Conservation (phyloP, 2,888 invertebrate genomes). For the Pomacea canaliculata region DNA sequence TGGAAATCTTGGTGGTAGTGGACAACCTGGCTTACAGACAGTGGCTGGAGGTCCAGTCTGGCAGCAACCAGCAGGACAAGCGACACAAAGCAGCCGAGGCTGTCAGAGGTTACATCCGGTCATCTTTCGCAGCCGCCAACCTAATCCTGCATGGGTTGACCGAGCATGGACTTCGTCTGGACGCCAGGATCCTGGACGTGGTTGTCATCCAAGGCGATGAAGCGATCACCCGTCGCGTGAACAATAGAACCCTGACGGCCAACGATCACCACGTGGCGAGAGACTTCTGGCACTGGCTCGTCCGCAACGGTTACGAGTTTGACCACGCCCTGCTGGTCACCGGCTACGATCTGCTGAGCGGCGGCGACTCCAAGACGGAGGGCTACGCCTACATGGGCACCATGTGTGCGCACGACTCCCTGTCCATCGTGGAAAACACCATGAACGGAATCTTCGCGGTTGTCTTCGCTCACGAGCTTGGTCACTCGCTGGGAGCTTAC, state of each 20-base stretch:
- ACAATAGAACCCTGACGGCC: not conserved
- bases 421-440: slow-evolving; percentile 16
- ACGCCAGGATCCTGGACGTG: not conserved
- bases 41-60: not conserved
- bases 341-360: not conserved
- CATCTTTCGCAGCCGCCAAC: slow-evolving; percentile 5
- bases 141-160: slow-evolving; percentile 9
- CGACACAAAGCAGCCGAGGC: not conserved
- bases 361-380: not conserved
- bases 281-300: slow-evolving; percentile 6
- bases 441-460: slow-evolving; percentile 17
- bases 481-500: slow-evolving; percentile 5
- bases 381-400: slow-evolving; percentile 24
- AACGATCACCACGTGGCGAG: not conserved
- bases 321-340: slow-evolving; percentile 21
- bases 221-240: not conserved
- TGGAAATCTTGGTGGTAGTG: slow-evolving; percentile 18
- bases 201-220: not conserved
- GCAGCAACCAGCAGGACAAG: not conserved
- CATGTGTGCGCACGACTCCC: slow-evolving; percentile 3
- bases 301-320: slow-evolving; percentile 13
- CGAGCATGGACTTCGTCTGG: not conserved
- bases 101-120: not conserved
- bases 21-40: slow-evolving; percentile 1
- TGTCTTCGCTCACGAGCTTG: slow-evolving; percentile 15